Conservation (phyloP, 2,113 vertebrate species). For the Hippocampus guttulatus region DNA sequence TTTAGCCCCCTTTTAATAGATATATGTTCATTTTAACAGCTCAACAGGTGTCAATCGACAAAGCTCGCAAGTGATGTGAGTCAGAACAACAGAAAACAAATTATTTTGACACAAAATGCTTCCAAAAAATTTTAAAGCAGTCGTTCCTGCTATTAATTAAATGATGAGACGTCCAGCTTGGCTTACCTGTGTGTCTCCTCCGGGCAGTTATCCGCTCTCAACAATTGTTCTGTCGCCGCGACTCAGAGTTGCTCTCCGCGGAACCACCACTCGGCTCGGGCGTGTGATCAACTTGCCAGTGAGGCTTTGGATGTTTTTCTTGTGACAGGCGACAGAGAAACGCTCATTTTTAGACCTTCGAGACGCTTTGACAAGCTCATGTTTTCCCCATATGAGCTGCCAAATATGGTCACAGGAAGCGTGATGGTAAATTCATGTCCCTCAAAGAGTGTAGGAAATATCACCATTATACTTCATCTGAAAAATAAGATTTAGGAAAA, state of each 20-base stretch:
- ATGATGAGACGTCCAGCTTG: not conserved
- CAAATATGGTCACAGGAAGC: constrained; percentile 77
- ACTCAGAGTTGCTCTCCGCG: constrained; percentile 51
- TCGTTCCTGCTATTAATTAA: not conserved
- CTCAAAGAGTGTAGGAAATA: constrained; percentile 36
- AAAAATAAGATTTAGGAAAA: not conserved
- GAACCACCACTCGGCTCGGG: not conserved
- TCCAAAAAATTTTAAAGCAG: not conserved
- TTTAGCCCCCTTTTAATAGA: constrained; percentile 11
- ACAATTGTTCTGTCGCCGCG: constrained; percentile 46
- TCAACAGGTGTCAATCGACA: constrained; percentile 57
- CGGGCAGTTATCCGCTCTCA: constrained; percentile 57
- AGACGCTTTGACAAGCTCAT: constrained; percentile 54
- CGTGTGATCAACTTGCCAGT: constrained; percentile 38
- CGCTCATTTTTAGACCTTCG: constrained; percentile 56
- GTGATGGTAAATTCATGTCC: constrained; percentile 38
- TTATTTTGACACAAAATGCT: not conserved
- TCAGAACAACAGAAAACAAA: not conserved
- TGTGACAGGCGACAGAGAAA: constrained; percentile 50
- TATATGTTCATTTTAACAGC: constrained; percentile 5
- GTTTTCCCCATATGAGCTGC: constrained; percentile 45
- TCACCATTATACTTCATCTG: not conserved
- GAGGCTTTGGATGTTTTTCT: constrained; percentile 57
- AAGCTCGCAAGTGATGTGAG: not conserved
- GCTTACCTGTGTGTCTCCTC: constrained; percentile 68